These are phyloP conservation scores for Phenacoccus solenopsis DNA, from an alignment of 1,140 invertebrate genomes.

Conservation along the genomic window DNA sequence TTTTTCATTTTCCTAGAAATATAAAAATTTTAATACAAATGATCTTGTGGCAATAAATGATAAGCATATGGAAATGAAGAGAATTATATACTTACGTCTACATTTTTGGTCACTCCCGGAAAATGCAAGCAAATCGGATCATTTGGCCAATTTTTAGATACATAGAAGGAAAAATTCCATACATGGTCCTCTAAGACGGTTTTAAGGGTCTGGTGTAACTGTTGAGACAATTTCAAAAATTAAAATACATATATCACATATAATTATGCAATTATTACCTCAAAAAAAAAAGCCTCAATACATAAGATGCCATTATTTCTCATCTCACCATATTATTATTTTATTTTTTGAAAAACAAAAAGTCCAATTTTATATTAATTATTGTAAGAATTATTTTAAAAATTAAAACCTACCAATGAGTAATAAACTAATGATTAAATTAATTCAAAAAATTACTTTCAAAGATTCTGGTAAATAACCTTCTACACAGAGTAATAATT, in stretches of 20 bases:
- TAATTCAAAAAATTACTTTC: slow-evolving; percentile 44
- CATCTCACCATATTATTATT: too few species aligned
- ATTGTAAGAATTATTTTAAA: too few species aligned
- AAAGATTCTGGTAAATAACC: slow-evolving; percentile 66
- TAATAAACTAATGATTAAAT: background rate
- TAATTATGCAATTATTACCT: too few species aligned
- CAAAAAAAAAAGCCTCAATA: too few species aligned
- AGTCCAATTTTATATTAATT: too few species aligned
- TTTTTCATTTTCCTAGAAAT: slow-evolving; percentile 54
- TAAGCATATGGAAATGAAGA: background rate
- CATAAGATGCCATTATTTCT: too few species aligned
- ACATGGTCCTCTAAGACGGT: slow-evolving; percentile 71
- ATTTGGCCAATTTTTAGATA: slow-evolving; percentile 69
- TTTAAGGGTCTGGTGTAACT: slow-evolving; percentile 78
- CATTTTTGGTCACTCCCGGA: slow-evolving; percentile 56
- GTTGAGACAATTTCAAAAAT: slow-evolving; percentile 32
- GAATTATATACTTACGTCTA: background rate
- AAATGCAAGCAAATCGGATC: slow-evolving; percentile 69
- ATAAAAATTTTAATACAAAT: background rate
- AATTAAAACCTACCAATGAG: background rate
- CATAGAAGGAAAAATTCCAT: slow-evolving; percentile 79
- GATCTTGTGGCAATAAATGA: too few species aligned
- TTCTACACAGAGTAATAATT: slow-evolving; percentile 57
- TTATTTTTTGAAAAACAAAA: too few species aligned
- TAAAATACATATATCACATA: slow-evolving; percentile 16